Percentiles rank a stretch among this genome's conserved stretches.
phyloP scores from a whole-genome alignment of 2,797 vertebrate genomes.

The Astyanax mexicanus region DNA sequence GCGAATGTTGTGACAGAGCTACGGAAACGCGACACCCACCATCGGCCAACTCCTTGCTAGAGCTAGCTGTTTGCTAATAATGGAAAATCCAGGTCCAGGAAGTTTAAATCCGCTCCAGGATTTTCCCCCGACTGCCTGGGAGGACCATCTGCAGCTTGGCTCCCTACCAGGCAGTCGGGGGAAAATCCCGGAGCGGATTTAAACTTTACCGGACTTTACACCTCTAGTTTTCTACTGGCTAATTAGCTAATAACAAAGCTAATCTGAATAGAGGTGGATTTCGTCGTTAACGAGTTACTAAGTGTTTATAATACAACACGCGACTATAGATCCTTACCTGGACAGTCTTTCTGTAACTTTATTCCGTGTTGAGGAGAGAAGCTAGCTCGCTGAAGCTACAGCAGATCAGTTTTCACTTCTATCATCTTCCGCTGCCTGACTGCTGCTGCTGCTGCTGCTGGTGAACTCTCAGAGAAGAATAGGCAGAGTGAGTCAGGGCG shows the following conservation, averaged over 20 bases:
- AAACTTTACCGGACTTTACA: no score
- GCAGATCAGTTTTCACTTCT: constrained; percentile 3
- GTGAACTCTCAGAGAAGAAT: not conserved
- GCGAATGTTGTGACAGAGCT: not conserved
- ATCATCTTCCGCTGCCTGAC: constrained; percentile 38
- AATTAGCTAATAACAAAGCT: not conserved
- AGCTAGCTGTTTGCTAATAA: constrained; percentile 10
- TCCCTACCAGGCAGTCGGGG: no score
- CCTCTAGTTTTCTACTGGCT: not conserved
- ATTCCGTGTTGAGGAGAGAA: not conserved
- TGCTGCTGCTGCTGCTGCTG: no score
- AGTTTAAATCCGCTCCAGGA: no score
- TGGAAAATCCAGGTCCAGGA: no score
- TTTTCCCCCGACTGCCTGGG: no score
- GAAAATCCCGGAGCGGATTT: no score
- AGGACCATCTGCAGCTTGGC: no score
- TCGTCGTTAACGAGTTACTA: not conserved
- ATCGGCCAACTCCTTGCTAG: constrained; percentile 30
- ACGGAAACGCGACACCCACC: not conserved
- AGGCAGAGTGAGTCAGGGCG: not conserved
- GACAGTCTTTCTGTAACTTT: not conserved
- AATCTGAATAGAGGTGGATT: not conserved
- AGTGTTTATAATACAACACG: not conserved
- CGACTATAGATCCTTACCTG: not conserved
- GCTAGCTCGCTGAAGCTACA: not conserved